These are phyloP conservation scores for Pelusios castaneus DNA, from an alignment of 2,113 vertebrate genomes.

Conservation along the genomic window DNA sequence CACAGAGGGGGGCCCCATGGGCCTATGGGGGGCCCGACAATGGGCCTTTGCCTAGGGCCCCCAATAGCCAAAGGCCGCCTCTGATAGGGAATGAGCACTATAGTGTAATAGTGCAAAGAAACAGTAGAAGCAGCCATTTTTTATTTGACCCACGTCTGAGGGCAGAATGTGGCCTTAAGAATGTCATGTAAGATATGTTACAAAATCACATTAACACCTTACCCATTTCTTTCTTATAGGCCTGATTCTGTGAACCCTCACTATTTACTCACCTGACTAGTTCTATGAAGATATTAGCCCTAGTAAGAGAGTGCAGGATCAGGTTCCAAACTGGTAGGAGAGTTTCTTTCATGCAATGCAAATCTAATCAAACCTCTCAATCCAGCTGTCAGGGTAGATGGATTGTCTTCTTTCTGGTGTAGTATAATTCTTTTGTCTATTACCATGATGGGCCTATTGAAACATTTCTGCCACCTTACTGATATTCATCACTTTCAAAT, in stretches of 20 bases:
- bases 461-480: slow-evolving; percentile 45
- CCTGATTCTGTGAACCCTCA: background rate
- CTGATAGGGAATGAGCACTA: accelerated
- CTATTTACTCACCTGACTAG: background rate
- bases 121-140: background rate
- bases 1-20: too few species aligned
- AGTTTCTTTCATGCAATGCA: slow-evolving; percentile 12
- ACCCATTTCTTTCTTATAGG: background rate
- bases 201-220: background rate
- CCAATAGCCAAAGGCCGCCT: too few species aligned
- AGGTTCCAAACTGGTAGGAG: background rate
- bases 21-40: too few species aligned
- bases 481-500: slow-evolving; percentile 33
- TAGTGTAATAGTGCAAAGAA: background rate
- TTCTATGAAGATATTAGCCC: background rate
- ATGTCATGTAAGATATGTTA: background rate
- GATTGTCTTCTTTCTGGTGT: background rate
- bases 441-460: slow-evolving; percentile 26
- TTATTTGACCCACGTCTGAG: background rate
- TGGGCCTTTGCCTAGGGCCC: too few species aligned
- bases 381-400: slow-evolving; percentile 39
- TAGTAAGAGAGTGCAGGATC: background rate
- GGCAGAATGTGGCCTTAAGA: background rate
- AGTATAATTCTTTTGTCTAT: background rate
- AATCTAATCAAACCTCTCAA: slow-evolving; percentile 27